These are phyloP conservation scores for Halichoeres trimaculatus DNA, from an alignment of 2,113 vertebrate genomes.

Conservation along the genomic window DNA sequence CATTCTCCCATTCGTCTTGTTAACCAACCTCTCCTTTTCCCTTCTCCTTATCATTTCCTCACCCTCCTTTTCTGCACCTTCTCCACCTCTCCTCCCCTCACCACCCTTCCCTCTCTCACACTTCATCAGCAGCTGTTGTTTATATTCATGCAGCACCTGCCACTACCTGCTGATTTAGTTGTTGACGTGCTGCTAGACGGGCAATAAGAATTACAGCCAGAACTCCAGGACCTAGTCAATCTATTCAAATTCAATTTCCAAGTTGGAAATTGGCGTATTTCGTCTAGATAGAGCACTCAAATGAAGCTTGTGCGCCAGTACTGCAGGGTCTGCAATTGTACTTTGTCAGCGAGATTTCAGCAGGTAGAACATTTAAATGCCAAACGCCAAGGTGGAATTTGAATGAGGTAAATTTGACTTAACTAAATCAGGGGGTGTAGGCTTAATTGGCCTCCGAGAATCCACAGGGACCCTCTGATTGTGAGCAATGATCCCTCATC, in stretches of 20 bases:
- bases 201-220: constrained; percentile 58
- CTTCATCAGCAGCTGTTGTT: constrained; percentile 75
- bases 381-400: constrained; percentile 67
- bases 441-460: constrained; percentile 51
- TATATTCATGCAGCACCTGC: constrained; percentile 70
- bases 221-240: constrained; percentile 35
- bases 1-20: constrained; percentile 49
- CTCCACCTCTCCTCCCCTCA: background rate
- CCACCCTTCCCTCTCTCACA: constrained; percentile 13
- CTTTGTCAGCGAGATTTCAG: constrained; percentile 58
- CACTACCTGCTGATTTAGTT: constrained; percentile 69
- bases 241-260: constrained; percentile 66
- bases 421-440: constrained; percentile 45
- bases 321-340: constrained; percentile 32
- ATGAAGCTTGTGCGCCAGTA: constrained; percentile 15
- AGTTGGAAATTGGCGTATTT: constrained; percentile 59
- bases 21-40: constrained; percentile 25
- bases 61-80: background rate
- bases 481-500: constrained; percentile 22
- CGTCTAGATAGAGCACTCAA: constrained; percentile 15
- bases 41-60: constrained; percentile 21
- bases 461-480: constrained; percentile 46
- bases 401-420: constrained; percentile 60
- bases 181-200: constrained; percentile 56
- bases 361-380: constrained; percentile 58